These are phyloP conservation scores for Andrena flavipes DNA, from an alignment of 2,888 invertebrate genomes.

Conservation along the genomic window DNA sequence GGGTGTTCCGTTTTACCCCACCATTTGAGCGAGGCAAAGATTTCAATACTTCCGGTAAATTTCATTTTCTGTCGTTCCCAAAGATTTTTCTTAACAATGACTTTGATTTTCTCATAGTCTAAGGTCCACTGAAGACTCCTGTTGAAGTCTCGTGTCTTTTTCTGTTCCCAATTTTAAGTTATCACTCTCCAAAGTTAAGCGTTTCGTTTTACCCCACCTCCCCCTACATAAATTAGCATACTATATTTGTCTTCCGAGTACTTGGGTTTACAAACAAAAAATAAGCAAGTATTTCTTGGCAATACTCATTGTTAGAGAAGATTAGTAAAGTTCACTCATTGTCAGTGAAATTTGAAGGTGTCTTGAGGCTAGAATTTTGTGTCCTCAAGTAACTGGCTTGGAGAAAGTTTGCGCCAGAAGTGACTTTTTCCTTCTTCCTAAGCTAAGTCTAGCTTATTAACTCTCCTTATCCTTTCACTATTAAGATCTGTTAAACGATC, in stretches of 20 bases:
- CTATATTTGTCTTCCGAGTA: not conserved
- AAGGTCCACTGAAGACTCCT: too few species aligned
- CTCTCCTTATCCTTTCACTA: slow-evolving; percentile 49
- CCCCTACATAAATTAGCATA: slow-evolving; percentile 1
- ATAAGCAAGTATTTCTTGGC: not conserved
- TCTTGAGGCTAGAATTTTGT: slow-evolving; percentile 1
- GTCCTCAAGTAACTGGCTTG: slow-evolving; percentile 8
- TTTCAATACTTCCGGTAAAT: too few species aligned
- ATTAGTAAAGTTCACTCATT: too few species aligned
- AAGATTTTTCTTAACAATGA: too few species aligned
- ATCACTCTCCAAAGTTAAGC: too few species aligned
- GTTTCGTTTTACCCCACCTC: too few species aligned
- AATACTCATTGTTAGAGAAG: not conserved
- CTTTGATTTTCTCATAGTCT: too few species aligned
- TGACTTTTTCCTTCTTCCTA: slow-evolving; percentile 7
- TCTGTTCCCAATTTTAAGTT: too few species aligned
- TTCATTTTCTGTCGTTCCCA: too few species aligned
- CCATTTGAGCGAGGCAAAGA: too few species aligned
- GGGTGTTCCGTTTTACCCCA: too few species aligned
- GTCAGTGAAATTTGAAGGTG: not conserved
- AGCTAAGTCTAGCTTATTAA: slow-evolving; percentile 26
- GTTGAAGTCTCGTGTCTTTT: too few species aligned
- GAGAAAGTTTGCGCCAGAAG: slow-evolving; percentile 43
- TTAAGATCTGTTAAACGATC: slow-evolving; percentile 27
- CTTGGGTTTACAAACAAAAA: not conserved